Base-by-base conservation (phyloP, 2,113 vertebrate species). In the Cairina moschata region DNA sequence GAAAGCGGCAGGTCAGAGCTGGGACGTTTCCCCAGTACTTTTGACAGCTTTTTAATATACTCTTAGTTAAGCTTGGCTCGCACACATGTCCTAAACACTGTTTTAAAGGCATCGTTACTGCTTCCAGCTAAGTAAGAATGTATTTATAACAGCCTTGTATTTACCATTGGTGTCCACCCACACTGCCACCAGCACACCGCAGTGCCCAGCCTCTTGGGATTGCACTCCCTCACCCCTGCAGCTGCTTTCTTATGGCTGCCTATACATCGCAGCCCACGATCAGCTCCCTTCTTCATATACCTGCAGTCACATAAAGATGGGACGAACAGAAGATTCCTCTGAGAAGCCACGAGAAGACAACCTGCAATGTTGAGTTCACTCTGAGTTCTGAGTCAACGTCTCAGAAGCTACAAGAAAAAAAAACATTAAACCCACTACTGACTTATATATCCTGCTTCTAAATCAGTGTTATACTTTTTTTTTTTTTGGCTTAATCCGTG, bases 121-220 rank as follows among this genome's bases (percentile, higher is more conserved):
- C 12, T 40, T 21, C 38, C 50, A 79, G 31, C 9, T 32, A 22
- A 82, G 1, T 22, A 38, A 48, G 65, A 84, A 84, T 1, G 17
- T 4, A 46, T 31, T 34, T 4, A 1, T 15, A 36, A 65, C 1
- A 26, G 32, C 17, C 52, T 60, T 25, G 11, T 2, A 18, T 17
- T 7, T 11, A 65, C 25, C 5, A 17, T 6, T 15, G 6, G 11
- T 4, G 23, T 29, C 29, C 8, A 23, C 48, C 20, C 22, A 11
- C 48, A 50, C 46, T 0, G 0, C 13, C n/a, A 15, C n/a, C 42
- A 67, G 87, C 22, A 48, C 4, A 4, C 3, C 34, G 1, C 9
- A 13, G 22, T 9, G 50, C 31, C 36, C 3, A 8, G 29, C 9
- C 55, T 21, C 2, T 3, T 0, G 13, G 20, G 79, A 58, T 28